Evolutionary conservation across 2,797 vertebrate species (phyloP).

Genomic region (Trematomus bernacchii): DNA sequence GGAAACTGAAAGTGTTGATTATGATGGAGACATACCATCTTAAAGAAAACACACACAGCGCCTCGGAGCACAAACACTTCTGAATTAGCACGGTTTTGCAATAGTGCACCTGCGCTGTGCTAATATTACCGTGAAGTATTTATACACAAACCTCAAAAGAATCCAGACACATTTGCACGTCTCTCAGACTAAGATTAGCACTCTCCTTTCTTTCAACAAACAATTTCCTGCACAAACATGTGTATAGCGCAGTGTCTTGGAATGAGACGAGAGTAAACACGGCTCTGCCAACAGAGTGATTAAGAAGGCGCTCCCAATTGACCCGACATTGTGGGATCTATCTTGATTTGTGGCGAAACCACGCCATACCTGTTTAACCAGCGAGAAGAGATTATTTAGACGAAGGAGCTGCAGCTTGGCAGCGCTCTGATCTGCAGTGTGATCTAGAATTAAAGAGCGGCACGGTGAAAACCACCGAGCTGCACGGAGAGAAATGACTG

Average conservation of each 20-base stretch:
- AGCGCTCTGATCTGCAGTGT: constrained; percentile 22
- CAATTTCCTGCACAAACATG: constrained; percentile 68
- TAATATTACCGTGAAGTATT: constrained; percentile 52
- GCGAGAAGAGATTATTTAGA: constrained; percentile 44
- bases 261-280: constrained; percentile 61
- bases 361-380: constrained; percentile 36
- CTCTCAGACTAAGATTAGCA: constrained; percentile 55
- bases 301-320: constrained; percentile 35
- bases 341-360: constrained; percentile 68
- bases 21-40: constrained; percentile 3
- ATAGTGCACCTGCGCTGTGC: constrained; percentile 52
- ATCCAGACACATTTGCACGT: constrained; percentile 40
- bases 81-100: constrained; percentile 21
- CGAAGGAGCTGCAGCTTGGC: constrained; percentile 37
- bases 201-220: constrained; percentile 52
- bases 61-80: constrained; percentile 13
- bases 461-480: constrained; percentile 11
- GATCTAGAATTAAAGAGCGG: constrained; percentile 27
- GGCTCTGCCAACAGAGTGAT: constrained; percentile 43
- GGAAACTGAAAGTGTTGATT: constrained; percentile 43
- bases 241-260: constrained; percentile 48
- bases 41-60: constrained; percentile 23
- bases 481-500: background rate
- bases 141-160: constrained; percentile 22
- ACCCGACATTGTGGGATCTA: constrained; percentile 51